Evolutionary conservation across 2,888 invertebrate genomes (phyloP), one percentile per base, ranked within the genome.

Genomic region (Agonum fuliginosum): DNA sequence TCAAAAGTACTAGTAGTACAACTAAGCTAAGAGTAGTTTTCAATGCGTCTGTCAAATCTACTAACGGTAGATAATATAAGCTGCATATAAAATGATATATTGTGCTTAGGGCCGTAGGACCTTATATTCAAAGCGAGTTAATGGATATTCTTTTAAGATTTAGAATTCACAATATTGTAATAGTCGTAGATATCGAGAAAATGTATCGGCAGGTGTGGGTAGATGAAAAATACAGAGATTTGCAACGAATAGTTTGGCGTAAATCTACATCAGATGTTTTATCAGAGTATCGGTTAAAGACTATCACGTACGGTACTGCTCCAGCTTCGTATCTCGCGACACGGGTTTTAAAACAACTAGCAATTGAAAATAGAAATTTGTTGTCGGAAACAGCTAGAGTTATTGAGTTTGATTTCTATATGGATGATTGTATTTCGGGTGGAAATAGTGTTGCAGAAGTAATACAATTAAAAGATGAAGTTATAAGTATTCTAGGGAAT

Each of bases 151-250:
- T 79, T 10, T 5, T 48, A 12, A 48, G 77, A 3, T 79, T 79
- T 78, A 3, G 79, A 34, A 41, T n/a, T 3, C 73, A 79, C 41
- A 19, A 24, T 17, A 62, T 22, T 30, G 81, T 81, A 0, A 41
- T 83, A 1, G 78, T 76, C 1, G 81, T 79, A 1, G 83, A 83
- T 51, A 79, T 84, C 8, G 73, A 58, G 1, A 79, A 81, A 74
- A 83, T 83, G 79, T 84, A 80, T 54, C 78, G 79, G 0, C 81
- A 82, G 69, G 79, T 84, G 2, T 3, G 41, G 8, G 48, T 82
- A 0, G 20, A 80, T 37, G 76, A 78, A 8, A 22, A 62, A 4
- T 73, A 82, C 8, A 19, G 12, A 12, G 34, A 62, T 34, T 12
- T 62, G 14, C 67, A 67, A 41, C 4, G 17, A 41, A 67, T 67